Percentiles rank a stretch among this genome's conserved stretches.
phyloP scores from a whole-genome alignment of 2,113 vertebrate genomes.

The Scytalopus superciliaris region DNA sequence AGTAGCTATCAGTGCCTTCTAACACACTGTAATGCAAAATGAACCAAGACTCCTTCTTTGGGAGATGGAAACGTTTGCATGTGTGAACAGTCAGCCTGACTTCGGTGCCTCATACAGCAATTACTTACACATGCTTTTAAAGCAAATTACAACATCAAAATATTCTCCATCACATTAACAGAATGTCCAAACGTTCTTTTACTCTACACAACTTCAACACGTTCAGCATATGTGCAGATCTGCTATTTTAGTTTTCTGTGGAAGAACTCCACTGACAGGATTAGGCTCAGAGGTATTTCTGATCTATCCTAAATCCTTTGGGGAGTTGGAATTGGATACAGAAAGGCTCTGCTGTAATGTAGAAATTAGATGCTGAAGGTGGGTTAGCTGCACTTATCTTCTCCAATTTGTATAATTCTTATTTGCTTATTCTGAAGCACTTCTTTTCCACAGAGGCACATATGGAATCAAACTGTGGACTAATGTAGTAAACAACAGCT shows the following conservation, averaged over 20 bases:
- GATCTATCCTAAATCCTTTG: not conserved
- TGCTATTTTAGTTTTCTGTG: not conserved
- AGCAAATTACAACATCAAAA: conserved; percentile 14
- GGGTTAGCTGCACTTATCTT: not conserved
- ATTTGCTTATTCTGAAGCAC: not conserved
- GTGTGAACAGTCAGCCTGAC: not conserved
- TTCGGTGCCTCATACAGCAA: not conserved
- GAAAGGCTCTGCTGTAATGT: not conserved
- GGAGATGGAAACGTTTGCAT: not conserved
- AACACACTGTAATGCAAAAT: not conserved
- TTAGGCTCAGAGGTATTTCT: conserved; percentile 14
- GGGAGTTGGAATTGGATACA: not conserved
- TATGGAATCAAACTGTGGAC: not conserved
- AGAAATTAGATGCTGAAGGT: conserved; percentile 30
- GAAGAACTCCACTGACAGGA: not conserved
- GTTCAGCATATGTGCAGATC: not conserved
- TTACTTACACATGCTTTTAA: conserved; percentile 1
- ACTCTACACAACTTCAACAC: not conserved
- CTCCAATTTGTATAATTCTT: not conserved
- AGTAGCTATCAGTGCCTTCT: not conserved
- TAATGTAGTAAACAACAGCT: conserved; percentile 46
- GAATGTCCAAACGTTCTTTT: not conserved
- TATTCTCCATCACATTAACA: conserved; percentile 3
- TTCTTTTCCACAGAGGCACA: conserved; percentile 23
- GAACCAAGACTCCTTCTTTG: not conserved